phyloP scores from a whole-genome alignment of 2,888 invertebrate species.

The Punctoribates punctum region DNA sequence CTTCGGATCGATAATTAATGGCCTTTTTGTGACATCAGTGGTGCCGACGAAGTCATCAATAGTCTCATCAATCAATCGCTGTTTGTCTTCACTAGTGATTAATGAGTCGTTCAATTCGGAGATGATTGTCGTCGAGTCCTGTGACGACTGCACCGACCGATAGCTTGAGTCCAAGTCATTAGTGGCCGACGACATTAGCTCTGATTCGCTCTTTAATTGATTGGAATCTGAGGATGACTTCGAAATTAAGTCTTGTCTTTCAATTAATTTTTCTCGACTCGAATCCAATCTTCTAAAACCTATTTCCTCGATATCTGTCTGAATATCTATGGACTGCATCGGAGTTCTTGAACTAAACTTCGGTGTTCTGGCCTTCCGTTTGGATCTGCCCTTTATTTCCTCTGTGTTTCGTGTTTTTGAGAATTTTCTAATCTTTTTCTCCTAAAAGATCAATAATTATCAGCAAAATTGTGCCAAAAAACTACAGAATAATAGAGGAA shows the following conservation, averaged over 20 bases:
- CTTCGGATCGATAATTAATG: conserved; percentile 36
- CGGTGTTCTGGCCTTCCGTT: not conserved
- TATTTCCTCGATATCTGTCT: not conserved
- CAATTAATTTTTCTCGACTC: not conserved
- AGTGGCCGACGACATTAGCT: conserved; percentile 14
- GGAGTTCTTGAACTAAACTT: conserved; percentile 1
- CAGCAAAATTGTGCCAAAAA: not conserved
- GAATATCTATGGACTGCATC: not conserved
- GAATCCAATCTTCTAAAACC: conserved; percentile 9
- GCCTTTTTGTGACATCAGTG: conserved; percentile 34
- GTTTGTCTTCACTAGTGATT: conserved; percentile 23
- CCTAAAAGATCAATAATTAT: conserved; percentile 14
- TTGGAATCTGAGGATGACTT: conserved; percentile 33
- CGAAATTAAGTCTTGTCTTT: conserved; percentile 1
- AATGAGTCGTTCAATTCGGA: conserved; percentile 26
- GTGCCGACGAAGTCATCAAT: conserved; percentile 1
- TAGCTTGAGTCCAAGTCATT: conserved; percentile 26
- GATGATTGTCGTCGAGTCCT: conserved; percentile 21
- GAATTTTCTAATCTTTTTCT: not conserved
- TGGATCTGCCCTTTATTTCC: not conserved
- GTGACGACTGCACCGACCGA: not conserved
- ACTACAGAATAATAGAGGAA: not conserved
- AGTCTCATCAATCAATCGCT: conserved; percentile 32
- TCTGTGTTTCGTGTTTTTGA: not conserved
- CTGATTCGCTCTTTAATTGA: conserved; percentile 34